Base-by-base conservation (phyloP, 2,797 vertebrate genomes). In the Paratrypauchen microcephalus region DNA sequence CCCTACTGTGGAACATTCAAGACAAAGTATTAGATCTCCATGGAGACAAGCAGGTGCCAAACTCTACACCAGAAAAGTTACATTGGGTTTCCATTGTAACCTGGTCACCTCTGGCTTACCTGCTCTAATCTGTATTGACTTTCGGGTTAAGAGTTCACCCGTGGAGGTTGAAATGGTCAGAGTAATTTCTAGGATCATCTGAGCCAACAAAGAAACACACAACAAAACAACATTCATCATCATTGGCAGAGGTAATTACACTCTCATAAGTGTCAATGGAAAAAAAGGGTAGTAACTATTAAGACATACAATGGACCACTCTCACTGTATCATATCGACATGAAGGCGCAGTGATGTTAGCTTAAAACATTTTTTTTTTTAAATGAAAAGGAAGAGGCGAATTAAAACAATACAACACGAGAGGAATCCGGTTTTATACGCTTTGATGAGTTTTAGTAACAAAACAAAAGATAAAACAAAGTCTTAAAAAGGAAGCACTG, bases 391-490 rank as follows among this genome's bases (percentile, higher is more conserved):
- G 4, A 62, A 13, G 4, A 45, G 9, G 13, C 4, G 1, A 5
- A 61, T 61, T 41, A 62, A 62, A 45, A 21, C n/a, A 41, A 62
- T 39, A 21, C 9, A 6, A 39, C 59, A 61, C 19, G 39, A 32
- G 59, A 63, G 23, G 7, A 36, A 23, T 41, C 21, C 6, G n/a
- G 11, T 39, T 21, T 61, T 21, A 61, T 19, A 61, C 5, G 19
- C 59, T 61, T 61, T 61, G 59, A 61, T 61, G 59, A 21, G 19
- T 61, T 61, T 61, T 26, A 61, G 61, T 9, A 63, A 47, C 61
- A 63, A 63, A 57, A 28, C 55, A 57, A 6, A 63, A 63, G 15
- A 47, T 45, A 23, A 63, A 63, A 63, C 61, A 63, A 45, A 63
- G 61, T 23, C 59, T 39, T 61, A 57, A 21, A 41, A 61, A 61